Evolutionary conservation across 1,140 invertebrate genomes (phyloP).

Genomic region (Acromyrmex heyeri): DNA sequence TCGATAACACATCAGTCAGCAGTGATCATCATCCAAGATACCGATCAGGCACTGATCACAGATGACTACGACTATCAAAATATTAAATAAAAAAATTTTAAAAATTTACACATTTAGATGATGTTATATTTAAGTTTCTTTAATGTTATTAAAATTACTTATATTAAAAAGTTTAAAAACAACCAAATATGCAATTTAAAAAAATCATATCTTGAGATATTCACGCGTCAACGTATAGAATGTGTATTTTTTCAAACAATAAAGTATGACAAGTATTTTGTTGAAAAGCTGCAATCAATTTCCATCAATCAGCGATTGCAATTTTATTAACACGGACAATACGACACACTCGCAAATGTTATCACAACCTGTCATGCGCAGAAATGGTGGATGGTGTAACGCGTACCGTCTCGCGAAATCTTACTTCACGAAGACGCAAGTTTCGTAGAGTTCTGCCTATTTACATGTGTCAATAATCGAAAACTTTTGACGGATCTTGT

Average conservation of each 20-base stretch:
- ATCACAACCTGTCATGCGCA: conserved; percentile 62
- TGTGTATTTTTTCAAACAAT: not conserved
- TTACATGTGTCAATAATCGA: conserved; percentile 68
- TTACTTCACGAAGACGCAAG: conserved; percentile 49
- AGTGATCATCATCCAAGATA: too few relatives aligned
- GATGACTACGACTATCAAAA: too few relatives aligned
- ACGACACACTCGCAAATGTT: conserved; percentile 52
- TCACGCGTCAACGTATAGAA: not conserved
- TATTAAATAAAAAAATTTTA: not conserved
- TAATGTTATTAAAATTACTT: not conserved
- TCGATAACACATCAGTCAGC: too few relatives aligned
- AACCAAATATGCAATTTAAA: not conserved
- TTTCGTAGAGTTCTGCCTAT: conserved; percentile 65
- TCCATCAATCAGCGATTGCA: conserved; percentile 29
- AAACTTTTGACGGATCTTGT: conserved; percentile 56
- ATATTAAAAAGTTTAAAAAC: not conserved
- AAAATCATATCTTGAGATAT: not conserved
- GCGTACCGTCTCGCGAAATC: conserved; percentile 62
- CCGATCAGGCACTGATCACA: too few relatives aligned
- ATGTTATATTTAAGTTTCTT: not conserved
- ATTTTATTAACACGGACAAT: conserved; percentile 68
- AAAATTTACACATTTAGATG: not conserved
- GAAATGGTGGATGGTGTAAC: conserved; percentile 43
- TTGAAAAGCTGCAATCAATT: conserved; percentile 41
- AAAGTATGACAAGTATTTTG: not conserved